Percentiles rank a stretch among this genome's conserved stretches.
phyloP scores from a whole-genome alignment of 2,113 vertebrate genomes.

The Malaclemys terrapin region DNA sequence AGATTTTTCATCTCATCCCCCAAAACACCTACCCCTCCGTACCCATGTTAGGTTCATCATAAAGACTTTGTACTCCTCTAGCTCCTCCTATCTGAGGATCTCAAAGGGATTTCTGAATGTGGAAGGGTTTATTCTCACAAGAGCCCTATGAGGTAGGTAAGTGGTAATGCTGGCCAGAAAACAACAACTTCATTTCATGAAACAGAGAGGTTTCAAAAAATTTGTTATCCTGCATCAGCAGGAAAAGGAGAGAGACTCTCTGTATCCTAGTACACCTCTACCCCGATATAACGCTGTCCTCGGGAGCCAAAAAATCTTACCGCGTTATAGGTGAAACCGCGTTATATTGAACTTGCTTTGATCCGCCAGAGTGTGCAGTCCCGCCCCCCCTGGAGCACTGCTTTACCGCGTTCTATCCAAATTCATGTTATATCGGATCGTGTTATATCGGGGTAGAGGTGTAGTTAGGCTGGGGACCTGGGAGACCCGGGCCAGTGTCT shows the following conservation, averaged over 20 bases:
- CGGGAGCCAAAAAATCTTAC: no score
- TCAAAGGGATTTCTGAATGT: neutral
- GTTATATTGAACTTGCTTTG: no score
- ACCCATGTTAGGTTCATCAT: neutral
- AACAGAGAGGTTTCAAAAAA: neutral
- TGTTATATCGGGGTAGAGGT: no score
- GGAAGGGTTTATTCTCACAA: neutral
- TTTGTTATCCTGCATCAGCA: fast-evolving
- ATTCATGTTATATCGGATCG: no score
- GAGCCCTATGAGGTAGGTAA: neutral
- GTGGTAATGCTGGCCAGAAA: neutral
- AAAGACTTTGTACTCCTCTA: neutral
- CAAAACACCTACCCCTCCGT: neutral
- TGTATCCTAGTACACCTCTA: neutral
- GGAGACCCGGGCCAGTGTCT: neutral
- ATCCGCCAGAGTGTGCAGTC: no score
- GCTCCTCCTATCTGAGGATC: neutral
- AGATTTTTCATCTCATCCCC: neutral
- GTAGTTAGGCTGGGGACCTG: neutral
- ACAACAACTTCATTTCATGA: neutral
- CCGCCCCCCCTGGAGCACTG: no score
- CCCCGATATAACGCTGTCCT: no score
- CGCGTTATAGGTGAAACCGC: no score
- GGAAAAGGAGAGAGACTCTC: neutral
- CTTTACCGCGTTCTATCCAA: no score